These are phyloP conservation scores for Micrastur ruficollis DNA, from an alignment of 2,797 vertebrate genomes.

Conservation along the genomic window DNA sequence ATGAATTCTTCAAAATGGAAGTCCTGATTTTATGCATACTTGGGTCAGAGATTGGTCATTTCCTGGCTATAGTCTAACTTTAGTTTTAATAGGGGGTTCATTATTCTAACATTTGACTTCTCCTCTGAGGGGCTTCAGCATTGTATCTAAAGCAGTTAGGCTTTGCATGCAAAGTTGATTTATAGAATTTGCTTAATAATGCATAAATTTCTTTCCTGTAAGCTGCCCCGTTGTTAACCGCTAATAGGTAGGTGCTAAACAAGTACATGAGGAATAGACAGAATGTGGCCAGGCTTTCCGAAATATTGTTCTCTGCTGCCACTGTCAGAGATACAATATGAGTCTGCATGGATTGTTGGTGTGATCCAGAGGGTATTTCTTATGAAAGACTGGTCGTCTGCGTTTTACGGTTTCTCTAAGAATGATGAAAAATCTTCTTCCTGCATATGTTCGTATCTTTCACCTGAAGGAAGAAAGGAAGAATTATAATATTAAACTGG, in stretches of 20 bases:
- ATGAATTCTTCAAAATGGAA: fast-evolving
- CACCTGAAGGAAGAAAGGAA: not conserved
- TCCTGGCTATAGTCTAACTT: not conserved
- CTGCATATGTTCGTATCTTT: not conserved
- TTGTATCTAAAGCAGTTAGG: not conserved
- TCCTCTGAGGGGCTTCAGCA: not conserved
- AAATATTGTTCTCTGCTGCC: fast-evolving
- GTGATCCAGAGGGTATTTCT: not conserved
- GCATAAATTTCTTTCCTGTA: not conserved
- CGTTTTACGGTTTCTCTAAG: not conserved
- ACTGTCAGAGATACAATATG: not conserved
- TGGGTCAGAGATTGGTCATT: not conserved
- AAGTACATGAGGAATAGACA: not conserved
- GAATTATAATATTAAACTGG: not conserved
- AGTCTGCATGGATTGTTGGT: not conserved
- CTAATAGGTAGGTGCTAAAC: not conserved
- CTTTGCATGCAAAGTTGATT: not conserved
- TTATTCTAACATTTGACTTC: not conserved
- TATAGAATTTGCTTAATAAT: not conserved
- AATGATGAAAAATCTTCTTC: not conserved
- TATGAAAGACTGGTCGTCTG: not conserved
- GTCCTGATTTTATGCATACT: fast-evolving
- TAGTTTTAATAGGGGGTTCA: not conserved
- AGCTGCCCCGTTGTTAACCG: not conserved
- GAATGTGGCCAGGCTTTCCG: not conserved